Base-by-base conservation (phyloP, 2,888 invertebrate genomes). In the Sarcophaga caerulescens region DNA sequence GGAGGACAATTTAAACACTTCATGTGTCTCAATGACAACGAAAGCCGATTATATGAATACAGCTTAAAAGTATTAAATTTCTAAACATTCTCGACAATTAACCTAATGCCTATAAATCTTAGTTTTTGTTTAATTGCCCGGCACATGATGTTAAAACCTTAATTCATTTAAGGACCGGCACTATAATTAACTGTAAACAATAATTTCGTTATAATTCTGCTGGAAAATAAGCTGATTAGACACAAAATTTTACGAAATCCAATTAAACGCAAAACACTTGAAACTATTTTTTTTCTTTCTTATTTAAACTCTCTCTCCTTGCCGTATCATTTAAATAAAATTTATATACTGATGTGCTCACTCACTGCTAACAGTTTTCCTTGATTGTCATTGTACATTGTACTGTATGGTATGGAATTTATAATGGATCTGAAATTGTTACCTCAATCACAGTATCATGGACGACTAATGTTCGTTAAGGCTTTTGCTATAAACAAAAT, bases 181-280 rank as follows among this genome's bases (percentile, higher is more conserved):
- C 35, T 35, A 35, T 35, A 35, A 35, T 35, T 35, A 35, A 35
- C 35, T 35, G 35, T 4, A 12, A 52, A 52, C 14, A 52, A 52
- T 52, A 52, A 12, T 14, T 14, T 52, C 52, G 10, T 52, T 52
- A 52, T 52, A 17, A 52, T 14, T 52, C 52, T 14, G 2, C n/a
- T 52, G 8, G 10, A 73, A 79, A 79, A 57, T 57, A 79, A 73
- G 80, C 73, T 47, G 73, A 80, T 73, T 73, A 66, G 11, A 73
- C 45, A 73, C 25, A 80, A 65, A 45, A 57, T 60, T 44, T 47
- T 44, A 47, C 10, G 17, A 59, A 80, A 63, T 60, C 57, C 65
- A 71, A 71, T 71, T 59, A 79, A 79, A 59, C 57, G n/a, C 11
- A 71, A 71, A 1, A 19, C 12, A 69, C 25, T 66, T 25, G 45